phyloP scores from a whole-genome alignment of 1,140 invertebrate species.

The Trypoxylus dichotomus region DNA sequence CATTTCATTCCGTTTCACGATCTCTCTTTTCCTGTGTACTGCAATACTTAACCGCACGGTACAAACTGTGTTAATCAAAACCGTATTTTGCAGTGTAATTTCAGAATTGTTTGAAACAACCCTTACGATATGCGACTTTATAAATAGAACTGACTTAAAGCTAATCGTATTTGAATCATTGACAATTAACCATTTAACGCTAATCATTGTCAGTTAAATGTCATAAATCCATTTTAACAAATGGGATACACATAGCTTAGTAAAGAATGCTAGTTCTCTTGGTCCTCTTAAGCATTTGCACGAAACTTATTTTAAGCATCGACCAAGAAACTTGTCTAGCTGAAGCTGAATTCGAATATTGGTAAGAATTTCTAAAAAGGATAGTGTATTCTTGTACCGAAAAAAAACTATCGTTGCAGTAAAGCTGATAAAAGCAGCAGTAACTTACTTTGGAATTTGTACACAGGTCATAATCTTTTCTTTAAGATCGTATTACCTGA shows the following conservation, averaged over 20 bases:
- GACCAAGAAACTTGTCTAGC: not conserved
- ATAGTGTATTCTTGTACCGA: not conserved
- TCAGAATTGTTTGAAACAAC: too few species aligned
- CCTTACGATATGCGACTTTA: too few species aligned
- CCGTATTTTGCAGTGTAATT: too few species aligned
- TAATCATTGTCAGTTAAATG: not conserved
- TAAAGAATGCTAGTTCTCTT: not conserved
- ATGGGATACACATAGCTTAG: not conserved
- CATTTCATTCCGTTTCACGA: too few species aligned
- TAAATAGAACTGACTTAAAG: too few species aligned
- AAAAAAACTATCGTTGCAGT: not conserved
- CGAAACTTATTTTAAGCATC: not conserved
- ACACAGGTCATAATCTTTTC: not conserved
- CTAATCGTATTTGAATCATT: too few species aligned
- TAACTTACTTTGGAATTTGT: not conserved
- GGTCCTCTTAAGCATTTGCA: not conserved
- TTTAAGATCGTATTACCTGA: not conserved
- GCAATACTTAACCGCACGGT: too few species aligned
- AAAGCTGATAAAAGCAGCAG: not conserved
- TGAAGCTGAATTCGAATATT: not conserved
- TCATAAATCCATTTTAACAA: not conserved
- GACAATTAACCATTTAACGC: too few species aligned
- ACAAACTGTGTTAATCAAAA: too few species aligned
- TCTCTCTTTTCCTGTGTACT: too few species aligned
- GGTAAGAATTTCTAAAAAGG: not conserved